A percentile compares a stretch with the other conserved stretches of the same genome.
These are phyloP conservation scores for Euplagia quadripunctaria DNA, from an alignment of 2,888 invertebrate species.

Conservation along the genomic window DNA sequence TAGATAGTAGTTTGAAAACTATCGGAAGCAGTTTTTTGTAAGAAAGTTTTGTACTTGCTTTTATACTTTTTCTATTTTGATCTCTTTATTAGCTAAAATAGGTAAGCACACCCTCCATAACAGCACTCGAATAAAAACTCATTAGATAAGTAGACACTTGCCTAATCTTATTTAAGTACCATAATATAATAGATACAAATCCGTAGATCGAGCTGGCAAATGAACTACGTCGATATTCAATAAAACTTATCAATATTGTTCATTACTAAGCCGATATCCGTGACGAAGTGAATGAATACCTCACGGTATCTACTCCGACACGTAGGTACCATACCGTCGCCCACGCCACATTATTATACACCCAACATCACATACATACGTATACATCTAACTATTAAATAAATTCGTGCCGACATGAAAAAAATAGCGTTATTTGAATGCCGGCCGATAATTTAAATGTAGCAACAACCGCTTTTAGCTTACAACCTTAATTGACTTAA, in stretches of 20 bases:
- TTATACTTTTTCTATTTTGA: too few relatives aligned
- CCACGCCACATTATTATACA: conserved; percentile 75
- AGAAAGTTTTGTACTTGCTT: too few relatives aligned
- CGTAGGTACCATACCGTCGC: conserved; percentile 63
- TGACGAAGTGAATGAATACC: conserved; percentile 73
- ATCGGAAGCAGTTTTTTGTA: too few relatives aligned
- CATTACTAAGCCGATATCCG: conserved; percentile 64
- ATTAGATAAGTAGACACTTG: neutral
- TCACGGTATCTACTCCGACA: conserved; percentile 55
- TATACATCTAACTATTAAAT: conserved; percentile 79
- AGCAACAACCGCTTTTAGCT: conserved; percentile 88
- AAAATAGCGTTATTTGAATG: conserved; percentile 87
- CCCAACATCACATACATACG: conserved; percentile 79
- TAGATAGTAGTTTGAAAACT: too few relatives aligned
- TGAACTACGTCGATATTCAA: conserved; percentile 49
- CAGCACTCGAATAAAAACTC: neutral
- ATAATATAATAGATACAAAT: conserved; percentile 19
- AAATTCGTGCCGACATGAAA: conserved; percentile 87
- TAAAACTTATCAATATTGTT: conserved; percentile 60
- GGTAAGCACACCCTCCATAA: neutral
- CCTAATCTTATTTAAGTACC: conserved; percentile 4
- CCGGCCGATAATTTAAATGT: conserved; percentile 87
- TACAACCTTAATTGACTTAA: conserved; percentile 88
- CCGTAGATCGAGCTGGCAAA: conserved; percentile 32
- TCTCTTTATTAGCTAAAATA: neutral